These are phyloP conservation scores for Puntigrus tetrazona DNA, from an alignment of 2,113 vertebrate genomes.

Conservation along the genomic window DNA sequence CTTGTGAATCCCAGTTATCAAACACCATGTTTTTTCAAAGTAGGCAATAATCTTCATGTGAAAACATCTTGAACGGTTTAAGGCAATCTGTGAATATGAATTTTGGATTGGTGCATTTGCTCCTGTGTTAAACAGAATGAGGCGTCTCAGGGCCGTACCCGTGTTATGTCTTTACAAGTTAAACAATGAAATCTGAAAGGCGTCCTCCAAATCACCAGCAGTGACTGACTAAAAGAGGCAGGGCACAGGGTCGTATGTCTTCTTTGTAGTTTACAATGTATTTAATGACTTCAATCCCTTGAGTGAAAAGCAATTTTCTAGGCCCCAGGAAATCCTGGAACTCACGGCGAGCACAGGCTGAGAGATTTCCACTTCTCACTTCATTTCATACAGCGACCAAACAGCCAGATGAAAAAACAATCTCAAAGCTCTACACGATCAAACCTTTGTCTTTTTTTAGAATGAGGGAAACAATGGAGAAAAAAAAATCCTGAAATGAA, in stretches of 20 bases:
- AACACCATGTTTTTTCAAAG: not conserved
- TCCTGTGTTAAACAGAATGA: not conserved
- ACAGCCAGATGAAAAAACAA: not conserved
- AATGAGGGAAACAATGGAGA: not conserved
- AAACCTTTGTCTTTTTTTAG: not conserved
- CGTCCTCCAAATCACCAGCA: not conserved
- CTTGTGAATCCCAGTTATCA: not conserved
- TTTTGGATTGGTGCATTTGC: not conserved
- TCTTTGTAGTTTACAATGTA: conserved; percentile 16
- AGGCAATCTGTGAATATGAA: not conserved
- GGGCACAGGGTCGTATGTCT: conserved; percentile 12
- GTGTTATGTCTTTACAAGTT: conserved; percentile 4
- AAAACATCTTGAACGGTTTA: not conserved
- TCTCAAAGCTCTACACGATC: not conserved
- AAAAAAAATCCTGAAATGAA: not conserved
- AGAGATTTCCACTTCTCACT: conserved; percentile 26
- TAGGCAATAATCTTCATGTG: not conserved
- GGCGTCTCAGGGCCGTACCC: not conserved
- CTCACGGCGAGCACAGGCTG: not conserved
- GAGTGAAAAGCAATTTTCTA: conserved; percentile 30
- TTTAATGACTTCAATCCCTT: conserved; percentile 32
- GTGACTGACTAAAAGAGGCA: conserved; percentile 1
- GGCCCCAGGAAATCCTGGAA: conserved; percentile 2
- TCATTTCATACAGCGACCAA: conserved; percentile 2
- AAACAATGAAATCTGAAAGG: conserved; percentile 26